Conservation (phyloP, 64 coral and sea anemone genomes). For the Actinia tenebrosa region DNA sequence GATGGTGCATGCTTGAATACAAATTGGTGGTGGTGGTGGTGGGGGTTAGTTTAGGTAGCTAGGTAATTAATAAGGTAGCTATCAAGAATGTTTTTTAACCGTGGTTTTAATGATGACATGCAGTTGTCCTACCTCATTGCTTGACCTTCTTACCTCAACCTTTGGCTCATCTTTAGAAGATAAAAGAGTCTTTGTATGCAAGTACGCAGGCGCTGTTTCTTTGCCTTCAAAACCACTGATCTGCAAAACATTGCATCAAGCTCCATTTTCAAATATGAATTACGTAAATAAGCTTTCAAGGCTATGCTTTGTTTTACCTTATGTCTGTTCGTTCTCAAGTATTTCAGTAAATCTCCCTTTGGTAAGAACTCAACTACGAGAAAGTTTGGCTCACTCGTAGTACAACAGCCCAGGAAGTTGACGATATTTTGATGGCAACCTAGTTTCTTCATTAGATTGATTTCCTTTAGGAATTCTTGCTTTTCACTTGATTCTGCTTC, state of each 20-base stretch:
- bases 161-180: background rate
- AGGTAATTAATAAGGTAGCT: too few species aligned
- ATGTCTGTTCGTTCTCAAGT: constrained; percentile 11
- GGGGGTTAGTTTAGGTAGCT: too few species aligned
- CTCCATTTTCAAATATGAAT: too few species aligned
- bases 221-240: constrained; percentile 17
- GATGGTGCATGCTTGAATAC: too few species aligned
- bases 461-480: constrained; percentile 28
- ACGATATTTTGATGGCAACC: constrained; percentile 29
- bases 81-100: too few species aligned
- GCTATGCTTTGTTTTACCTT: background rate
- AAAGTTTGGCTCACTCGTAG: background rate
- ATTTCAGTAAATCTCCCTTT: constrained; percentile 23
- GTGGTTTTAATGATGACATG: too few species aligned
- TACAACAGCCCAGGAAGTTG: constrained; percentile 21
- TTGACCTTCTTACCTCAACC: background rate
- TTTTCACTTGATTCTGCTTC: background rate
- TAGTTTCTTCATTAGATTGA: constrained; percentile 33
- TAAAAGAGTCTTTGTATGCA: background rate
- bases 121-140: too few species aligned
- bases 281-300: too few species aligned
- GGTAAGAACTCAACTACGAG: constrained; percentile 31
- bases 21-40: too few species aligned
- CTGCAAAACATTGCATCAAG: background rate
- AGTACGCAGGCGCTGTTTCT: constrained; percentile 11